These are phyloP conservation scores for Grammomys surdaster DNA, from an alignment of 2,113 vertebrate species.

Conservation along the genomic window DNA sequence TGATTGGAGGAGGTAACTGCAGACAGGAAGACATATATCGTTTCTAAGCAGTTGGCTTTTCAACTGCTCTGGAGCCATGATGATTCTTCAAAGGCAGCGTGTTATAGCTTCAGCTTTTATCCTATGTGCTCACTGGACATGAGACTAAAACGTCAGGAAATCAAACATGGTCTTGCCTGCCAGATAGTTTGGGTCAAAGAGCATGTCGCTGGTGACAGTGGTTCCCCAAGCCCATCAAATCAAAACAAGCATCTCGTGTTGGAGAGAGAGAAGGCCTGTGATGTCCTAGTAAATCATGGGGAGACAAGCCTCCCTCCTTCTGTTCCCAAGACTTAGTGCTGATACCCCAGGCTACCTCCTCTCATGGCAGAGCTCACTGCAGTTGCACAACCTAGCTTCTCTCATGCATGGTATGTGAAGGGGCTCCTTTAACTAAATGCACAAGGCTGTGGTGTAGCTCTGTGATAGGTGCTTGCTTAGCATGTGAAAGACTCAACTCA, in stretches of 20 bases:
- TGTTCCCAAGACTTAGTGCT: background rate
- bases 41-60: slow-evolving; percentile 60
- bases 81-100: slow-evolving; percentile 48
- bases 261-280: background rate
- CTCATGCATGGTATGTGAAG: no score
- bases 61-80: slow-evolving; percentile 52
- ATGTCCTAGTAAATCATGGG: background rate
- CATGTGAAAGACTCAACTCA: background rate
- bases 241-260: slow-evolving; percentile 18
- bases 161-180: background rate
- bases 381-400: background rate
- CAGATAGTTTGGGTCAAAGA: background rate
- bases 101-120: slow-evolving; percentile 60
- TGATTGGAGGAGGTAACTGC: slow-evolving; percentile 30
- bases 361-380: background rate
- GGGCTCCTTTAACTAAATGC: background rate
- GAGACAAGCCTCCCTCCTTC: background rate
- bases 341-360: background rate
- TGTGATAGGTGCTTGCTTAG: background rate
- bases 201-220: background rate
- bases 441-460: background rate
- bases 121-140: slow-evolving; percentile 31
- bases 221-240: slow-evolving; percentile 6
- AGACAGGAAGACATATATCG: slow-evolving; percentile 12
- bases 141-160: slow-evolving; percentile 33